Evolutionary conservation across 2,797 vertebrate species (phyloP).

Genomic region (Cetoscarus ocellatus): DNA sequence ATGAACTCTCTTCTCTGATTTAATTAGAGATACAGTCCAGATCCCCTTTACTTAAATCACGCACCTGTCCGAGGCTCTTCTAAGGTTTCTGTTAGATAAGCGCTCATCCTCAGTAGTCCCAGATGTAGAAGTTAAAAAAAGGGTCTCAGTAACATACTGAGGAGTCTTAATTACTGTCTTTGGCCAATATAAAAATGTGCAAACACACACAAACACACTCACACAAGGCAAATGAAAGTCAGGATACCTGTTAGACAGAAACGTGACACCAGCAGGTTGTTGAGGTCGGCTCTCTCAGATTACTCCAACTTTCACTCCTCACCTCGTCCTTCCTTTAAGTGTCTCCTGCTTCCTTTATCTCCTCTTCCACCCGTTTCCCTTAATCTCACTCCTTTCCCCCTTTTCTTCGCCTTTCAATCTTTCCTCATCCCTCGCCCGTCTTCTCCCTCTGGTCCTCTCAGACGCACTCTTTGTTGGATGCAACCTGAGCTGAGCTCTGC

Average conservation of each 20-base stretch:
- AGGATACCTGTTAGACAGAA: constrained; percentile 61
- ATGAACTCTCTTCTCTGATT: too few species aligned
- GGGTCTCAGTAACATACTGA: too few species aligned
- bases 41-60: too few species aligned
- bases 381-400: neutral
- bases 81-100: too few species aligned
- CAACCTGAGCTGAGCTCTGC: constrained; percentile 70
- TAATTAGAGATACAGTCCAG: too few species aligned
- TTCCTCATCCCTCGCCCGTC: constrained; percentile 20
- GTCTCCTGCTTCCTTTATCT: constrained; percentile 2
- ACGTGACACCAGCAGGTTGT: constrained; percentile 43
- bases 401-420: constrained; percentile 20
- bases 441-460: constrained; percentile 37
- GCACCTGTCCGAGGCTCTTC: too few species aligned
- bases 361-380: constrained; percentile 31
- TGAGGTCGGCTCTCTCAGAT: neutral
- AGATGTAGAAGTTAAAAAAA: too few species aligned
- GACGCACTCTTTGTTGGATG: constrained; percentile 71
- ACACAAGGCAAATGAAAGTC: constrained; percentile 30
- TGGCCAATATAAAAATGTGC: neutral
- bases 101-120: too few species aligned
- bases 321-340: constrained; percentile 9
- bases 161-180: too few species aligned
- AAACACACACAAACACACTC: neutral
- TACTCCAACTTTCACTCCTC: constrained; percentile 30